Evolutionary conservation across 1,140 invertebrate genomes (phyloP).

Genomic region (Babylonia areolata): DNA sequence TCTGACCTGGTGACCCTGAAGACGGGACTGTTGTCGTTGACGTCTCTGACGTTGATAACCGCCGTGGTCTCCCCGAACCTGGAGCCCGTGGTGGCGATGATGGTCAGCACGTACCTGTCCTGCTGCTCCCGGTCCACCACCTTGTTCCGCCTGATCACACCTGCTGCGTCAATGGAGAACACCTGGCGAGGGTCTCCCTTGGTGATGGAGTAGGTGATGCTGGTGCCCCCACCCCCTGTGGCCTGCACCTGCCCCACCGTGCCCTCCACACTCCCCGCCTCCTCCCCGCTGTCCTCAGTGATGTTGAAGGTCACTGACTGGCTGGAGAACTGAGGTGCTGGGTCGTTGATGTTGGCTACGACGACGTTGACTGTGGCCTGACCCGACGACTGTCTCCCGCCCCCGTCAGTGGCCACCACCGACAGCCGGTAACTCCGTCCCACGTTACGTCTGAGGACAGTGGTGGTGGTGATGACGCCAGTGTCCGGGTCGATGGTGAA

Average conservation of each 20-base stretch:
- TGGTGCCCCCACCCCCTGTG: slow-evolving; percentile 64
- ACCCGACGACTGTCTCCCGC: slow-evolving; percentile 46
- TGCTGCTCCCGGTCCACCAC: slow-evolving; percentile 68
- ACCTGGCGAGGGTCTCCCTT: slow-evolving; percentile 80
- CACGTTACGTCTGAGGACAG: slow-evolving; percentile 34
- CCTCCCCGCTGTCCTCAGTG: slow-evolving; percentile 82
- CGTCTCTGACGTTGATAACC: slow-evolving; percentile 82
- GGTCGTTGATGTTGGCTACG: slow-evolving; percentile 52
- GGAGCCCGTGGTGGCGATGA: slow-evolving; percentile 58
- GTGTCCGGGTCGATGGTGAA: slow-evolving; percentile 60
- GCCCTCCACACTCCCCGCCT: slow-evolving; percentile 78
- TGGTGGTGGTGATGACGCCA: slow-evolving; percentile 59
- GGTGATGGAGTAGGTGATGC: slow-evolving; percentile 86
- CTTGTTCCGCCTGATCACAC: slow-evolving; percentile 70
- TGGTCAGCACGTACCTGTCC: slow-evolving; percentile 59
- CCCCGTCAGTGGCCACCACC: slow-evolving; percentile 58
- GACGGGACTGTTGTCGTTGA: slow-evolving; percentile 93
- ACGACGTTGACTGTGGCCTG: slow-evolving; percentile 59
- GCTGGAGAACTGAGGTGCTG: slow-evolving; percentile 53
- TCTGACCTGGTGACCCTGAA: slow-evolving; percentile 85
- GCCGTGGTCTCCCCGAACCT: slow-evolving; percentile 59
- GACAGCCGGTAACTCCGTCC: slow-evolving; percentile 48
- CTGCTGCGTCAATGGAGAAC: slow-evolving; percentile 75
- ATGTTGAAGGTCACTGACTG: slow-evolving; percentile 87
- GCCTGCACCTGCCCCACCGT: slow-evolving; percentile 87